phyloP scores from a whole-genome alignment of 30 jellyfish, hydroid and myxozoan genomes.

The Nemopilema nomurai region DNA sequence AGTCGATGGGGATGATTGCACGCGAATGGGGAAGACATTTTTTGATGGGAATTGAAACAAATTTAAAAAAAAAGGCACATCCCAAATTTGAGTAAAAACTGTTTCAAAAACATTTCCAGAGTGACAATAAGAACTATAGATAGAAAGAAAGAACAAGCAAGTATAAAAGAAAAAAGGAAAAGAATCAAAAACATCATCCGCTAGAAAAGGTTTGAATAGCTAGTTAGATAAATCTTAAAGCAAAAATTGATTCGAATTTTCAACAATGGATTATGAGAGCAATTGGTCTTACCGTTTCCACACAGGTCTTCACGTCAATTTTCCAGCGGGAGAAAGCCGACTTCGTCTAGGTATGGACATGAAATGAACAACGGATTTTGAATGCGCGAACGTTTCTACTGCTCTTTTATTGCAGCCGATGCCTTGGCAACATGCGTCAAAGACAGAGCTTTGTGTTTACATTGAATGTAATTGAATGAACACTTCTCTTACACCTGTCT shows the following conservation, averaged over 20 bases:
- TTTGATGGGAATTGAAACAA: not conserved
- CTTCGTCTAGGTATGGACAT: not conserved
- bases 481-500: slow-evolving; percentile 55
- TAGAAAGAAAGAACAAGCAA: no score
- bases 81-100: no score
- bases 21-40: not conserved
- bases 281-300: not conserved
- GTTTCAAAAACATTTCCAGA: no score
- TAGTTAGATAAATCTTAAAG: no score
- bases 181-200: no score
- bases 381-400: slow-evolving; percentile 1
- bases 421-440: slow-evolving; percentile 73
- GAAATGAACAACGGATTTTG: slow-evolving; percentile 43
- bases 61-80: not conserved
- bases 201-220: no score
- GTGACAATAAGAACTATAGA: no score
- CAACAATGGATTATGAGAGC: not conserved
- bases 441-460: slow-evolving; percentile 45
- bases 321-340: no score
- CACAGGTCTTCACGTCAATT: not conserved
- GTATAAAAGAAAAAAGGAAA: no score
- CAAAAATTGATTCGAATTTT: not conserved
- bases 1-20: no score
- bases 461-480: slow-evolving; percentile 45
- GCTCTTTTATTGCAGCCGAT: slow-evolving; percentile 56